phyloP scores from a whole-genome alignment of 2,113 vertebrate genomes.

The Psittacula cyanocephala region DNA sequence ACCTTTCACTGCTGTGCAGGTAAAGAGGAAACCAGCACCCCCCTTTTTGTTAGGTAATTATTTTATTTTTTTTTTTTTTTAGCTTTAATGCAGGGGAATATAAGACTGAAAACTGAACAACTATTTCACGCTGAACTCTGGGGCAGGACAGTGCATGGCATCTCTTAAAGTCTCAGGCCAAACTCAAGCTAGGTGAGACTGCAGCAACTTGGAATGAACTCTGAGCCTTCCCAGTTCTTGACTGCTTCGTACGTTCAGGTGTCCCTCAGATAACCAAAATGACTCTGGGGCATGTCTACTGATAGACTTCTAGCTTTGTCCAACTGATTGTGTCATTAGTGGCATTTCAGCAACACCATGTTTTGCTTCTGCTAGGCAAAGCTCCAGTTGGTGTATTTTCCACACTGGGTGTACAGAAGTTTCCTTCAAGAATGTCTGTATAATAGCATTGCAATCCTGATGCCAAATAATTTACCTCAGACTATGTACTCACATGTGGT shows the following conservation, averaged over 20 bases:
- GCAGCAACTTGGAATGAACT: neutral
- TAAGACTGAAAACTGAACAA: neutral
- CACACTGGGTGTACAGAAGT: neutral
- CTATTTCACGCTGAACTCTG: neutral
- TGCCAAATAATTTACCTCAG: neutral
- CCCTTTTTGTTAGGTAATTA: neutral
- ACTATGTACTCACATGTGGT: fast-evolving
- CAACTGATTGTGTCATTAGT: neutral
- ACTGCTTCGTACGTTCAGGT: neutral
- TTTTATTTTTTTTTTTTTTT: neutral
- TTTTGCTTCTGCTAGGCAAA: neutral
- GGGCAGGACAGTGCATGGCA: neutral
- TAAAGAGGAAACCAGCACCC: neutral
- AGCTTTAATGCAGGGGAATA: neutral
- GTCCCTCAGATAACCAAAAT: neutral
- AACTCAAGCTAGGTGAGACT: neutral
- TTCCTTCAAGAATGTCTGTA: neutral
- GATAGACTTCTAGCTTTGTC: neutral
- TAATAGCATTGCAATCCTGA: neutral
- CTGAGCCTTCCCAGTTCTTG: neutral
- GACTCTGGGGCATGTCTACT: neutral
- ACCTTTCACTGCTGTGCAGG: neutral
- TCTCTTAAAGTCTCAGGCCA: neutral
- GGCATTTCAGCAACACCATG: neutral
- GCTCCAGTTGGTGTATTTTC: neutral